Evolutionary conservation across 2,888 invertebrate species (phyloP).

Genomic region (Lamellibrachia columna): DNA sequence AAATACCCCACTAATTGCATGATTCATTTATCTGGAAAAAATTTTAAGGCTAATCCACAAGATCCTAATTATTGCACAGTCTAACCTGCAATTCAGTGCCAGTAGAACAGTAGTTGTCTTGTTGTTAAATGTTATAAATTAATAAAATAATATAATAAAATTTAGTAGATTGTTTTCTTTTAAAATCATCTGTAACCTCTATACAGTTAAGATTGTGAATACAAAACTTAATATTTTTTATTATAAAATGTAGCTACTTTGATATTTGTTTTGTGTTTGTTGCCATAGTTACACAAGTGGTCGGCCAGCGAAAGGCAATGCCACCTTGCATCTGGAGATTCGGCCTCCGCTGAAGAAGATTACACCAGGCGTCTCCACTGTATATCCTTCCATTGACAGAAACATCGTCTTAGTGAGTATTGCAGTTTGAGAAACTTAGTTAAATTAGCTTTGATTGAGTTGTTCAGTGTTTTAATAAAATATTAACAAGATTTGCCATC

Average conservation of each 20-base stretch:
- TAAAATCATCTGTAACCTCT: too few species aligned
- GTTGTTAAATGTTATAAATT: too few species aligned
- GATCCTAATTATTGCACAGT: too few species aligned
- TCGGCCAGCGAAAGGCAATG: constrained; percentile 39
- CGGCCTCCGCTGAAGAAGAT: constrained; percentile 31
- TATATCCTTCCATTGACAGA: background rate
- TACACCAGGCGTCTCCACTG: background rate
- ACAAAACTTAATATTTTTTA: background rate
- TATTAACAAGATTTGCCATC: background rate
- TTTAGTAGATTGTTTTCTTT: too few species aligned
- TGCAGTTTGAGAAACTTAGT: background rate
- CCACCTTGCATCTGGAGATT: constrained; percentile 36
- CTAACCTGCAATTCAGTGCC: too few species aligned
- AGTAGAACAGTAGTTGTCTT: too few species aligned
- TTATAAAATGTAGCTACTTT: background rate
- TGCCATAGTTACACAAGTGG: constrained; percentile 32
- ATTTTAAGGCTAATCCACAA: too few species aligned
- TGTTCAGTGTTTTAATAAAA: background rate
- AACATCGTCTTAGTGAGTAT: constrained; percentile 10
- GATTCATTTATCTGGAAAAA: too few species aligned
- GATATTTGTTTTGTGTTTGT: background rate
- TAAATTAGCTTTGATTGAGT: background rate
- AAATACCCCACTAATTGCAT: too few species aligned
- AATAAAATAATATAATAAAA: too few species aligned
- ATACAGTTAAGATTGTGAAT: background rate